Evolutionary conservation across 2,888 invertebrate species (phyloP), one percentile per base, ranked within the genome.

Genomic region (Clusia tigrina): DNA sequence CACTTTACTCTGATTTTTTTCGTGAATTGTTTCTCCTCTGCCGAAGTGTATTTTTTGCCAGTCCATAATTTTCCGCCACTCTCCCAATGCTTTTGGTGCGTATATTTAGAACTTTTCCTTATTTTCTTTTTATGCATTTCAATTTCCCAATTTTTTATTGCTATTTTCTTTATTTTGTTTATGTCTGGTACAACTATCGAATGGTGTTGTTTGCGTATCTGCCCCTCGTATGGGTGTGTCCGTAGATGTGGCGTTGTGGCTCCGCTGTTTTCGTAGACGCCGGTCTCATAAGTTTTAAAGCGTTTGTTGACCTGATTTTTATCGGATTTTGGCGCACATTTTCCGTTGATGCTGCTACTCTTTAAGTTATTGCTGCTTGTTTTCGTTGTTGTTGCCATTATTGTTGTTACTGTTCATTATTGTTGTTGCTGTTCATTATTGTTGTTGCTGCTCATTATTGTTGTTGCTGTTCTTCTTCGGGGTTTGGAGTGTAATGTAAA

Each of bases 271-370:
- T 48, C 6, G 48, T 3, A 18, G 48, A 48, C 48, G 18, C 22
- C 20, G 15, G 48, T 20, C 48, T 48, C 48, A 17, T n/a, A 42
- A 42, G 42, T n/a, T 51, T 32, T 59, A 48, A 48, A 63, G 63
- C 63, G 59, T 60, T 59, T 63, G 60, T 63, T 63, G 63, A 60
- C 63, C 63, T 60, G 63, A 56, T 55, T 58, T 59, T 63, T 52
- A 53, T 52, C 52, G 26, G 17, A 26, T 54, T 54, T 53, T 55
- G 53, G 54, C 26, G 42, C 26, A 24, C 25, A 38, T 52, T 56
- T 55, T 58, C 48, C 53, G 52, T 42, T 51, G 37, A 42, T 62
- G 26, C 18, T 17, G 48, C 12, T 54, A 10, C n/a, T 55, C 52
- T 25, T n/a, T n/a, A n/a, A n/a, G n/a, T n/a, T 25, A n/a, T 12